Conservation (phyloP, 1,140 invertebrate species). For the Phymastichus coffea region DNA sequence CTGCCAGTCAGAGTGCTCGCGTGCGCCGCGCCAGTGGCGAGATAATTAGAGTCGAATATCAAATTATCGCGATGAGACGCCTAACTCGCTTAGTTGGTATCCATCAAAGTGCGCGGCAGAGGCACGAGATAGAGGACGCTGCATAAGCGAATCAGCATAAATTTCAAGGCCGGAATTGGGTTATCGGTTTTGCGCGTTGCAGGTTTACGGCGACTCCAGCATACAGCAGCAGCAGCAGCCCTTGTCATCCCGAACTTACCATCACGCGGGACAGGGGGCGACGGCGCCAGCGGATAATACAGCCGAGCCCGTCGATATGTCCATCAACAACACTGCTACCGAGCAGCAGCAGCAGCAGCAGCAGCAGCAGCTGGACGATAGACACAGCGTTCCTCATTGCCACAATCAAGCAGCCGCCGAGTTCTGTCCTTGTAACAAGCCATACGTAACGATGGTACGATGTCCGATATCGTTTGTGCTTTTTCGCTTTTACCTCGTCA, state of each 20-base stretch:
- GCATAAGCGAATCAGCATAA: neutral
- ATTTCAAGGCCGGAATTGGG: neutral
- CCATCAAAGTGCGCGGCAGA: too few relatives aligned
- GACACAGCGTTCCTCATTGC: conserved; percentile 10
- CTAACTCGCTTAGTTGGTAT: too few relatives aligned
- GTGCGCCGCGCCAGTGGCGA: too few relatives aligned
- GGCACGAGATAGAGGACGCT: too few relatives aligned
- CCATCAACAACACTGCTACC: conserved; percentile 34
- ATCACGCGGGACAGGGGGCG: neutral
- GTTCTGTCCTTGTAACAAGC: conserved; percentile 22
- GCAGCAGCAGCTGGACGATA: conserved; percentile 11
- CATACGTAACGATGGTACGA: neutral
- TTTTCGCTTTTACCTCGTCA: neutral
- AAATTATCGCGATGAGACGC: too few relatives aligned
- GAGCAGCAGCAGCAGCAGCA: conserved; percentile 30
- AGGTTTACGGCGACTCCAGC: conserved; percentile 18
- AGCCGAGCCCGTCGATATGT: conserved; percentile 40
- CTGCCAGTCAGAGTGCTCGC: too few relatives aligned
- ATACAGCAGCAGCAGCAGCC: neutral
- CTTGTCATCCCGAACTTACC: too few relatives aligned
- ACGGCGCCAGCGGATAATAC: conserved; percentile 15
- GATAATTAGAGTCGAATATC: neutral
- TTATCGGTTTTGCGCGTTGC: neutral
- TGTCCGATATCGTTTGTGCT: too few relatives aligned
- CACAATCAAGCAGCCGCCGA: conserved; percentile 4